phyloP scores from a whole-genome alignment of 2,888 invertebrate genomes.

The Pristionchus entomophagus region DNA sequence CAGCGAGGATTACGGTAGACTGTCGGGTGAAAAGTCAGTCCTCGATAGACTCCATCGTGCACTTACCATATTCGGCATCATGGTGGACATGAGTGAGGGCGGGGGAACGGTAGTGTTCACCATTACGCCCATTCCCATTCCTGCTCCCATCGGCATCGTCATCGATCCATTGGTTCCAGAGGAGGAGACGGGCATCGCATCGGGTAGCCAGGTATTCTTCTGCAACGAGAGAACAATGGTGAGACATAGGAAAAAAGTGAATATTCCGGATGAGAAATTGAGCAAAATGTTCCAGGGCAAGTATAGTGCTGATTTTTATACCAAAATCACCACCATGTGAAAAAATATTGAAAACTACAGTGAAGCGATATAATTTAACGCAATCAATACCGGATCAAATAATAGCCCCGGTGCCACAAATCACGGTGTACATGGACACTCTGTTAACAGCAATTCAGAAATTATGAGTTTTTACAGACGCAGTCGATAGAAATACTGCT shows the following conservation, averaged over 20 bases:
- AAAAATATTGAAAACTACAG: too few species aligned
- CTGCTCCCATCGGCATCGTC: constrained; percentile 14
- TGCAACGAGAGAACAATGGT: not conserved
- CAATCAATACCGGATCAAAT: too few species aligned
- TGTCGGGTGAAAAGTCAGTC: not conserved
- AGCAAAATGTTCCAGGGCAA: too few species aligned
- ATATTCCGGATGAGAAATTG: not conserved
- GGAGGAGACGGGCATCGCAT: not conserved
- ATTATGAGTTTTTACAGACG: too few species aligned
- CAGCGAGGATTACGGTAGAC: not conserved
- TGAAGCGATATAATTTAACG: too few species aligned
- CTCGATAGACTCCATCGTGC: not conserved
- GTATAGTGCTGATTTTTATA: too few species aligned
- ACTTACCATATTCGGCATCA: constrained; percentile 14
- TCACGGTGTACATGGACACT: too few species aligned
- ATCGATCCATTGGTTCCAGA: not conserved
- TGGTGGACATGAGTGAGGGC: not conserved
- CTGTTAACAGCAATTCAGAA: too few species aligned
- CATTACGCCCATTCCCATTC: not conserved
- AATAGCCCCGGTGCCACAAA: too few species aligned
- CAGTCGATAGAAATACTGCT: too few species aligned
- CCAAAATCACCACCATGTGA: too few species aligned
- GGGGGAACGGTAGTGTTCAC: not conserved
- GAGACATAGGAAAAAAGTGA: not conserved
- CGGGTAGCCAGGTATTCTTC: constrained; percentile 19